Conservation (phyloP, 2,888 invertebrate species). For the Hemicrepidius hirtus region DNA sequence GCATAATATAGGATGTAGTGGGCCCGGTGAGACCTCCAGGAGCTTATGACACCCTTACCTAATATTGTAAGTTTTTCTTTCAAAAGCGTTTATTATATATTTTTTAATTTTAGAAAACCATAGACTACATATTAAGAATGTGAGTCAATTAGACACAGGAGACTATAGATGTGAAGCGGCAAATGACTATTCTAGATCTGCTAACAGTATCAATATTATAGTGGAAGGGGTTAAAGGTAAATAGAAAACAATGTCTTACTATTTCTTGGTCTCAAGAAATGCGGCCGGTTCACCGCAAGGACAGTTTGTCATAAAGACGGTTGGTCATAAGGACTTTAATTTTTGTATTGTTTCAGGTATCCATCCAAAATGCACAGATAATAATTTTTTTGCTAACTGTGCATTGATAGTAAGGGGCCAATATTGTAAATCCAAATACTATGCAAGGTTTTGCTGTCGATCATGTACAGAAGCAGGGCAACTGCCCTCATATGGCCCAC, state of each 20-base stretch:
- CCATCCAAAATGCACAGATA: slow-evolving; percentile 89
- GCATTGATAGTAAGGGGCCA: slow-evolving; percentile 88
- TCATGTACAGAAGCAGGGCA: slow-evolving; percentile 93
- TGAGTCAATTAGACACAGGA: slow-evolving; percentile 83
- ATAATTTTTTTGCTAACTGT: slow-evolving; percentile 92
- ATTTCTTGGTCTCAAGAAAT: too few species aligned
- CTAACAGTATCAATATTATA: slow-evolving; percentile 79
- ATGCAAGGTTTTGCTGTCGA: slow-evolving; percentile 94
- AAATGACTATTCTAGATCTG: slow-evolving; percentile 82
- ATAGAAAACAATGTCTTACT: slow-evolving; percentile 8
- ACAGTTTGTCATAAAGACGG: too few species aligned
- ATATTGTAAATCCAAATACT: slow-evolving; percentile 92
- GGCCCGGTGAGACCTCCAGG: too few species aligned
- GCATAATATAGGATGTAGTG: too few species aligned
- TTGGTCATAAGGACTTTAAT: too few species aligned
- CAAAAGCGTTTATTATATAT: too few species aligned
- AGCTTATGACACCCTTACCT: too few species aligned
- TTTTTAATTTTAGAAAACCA: slow-evolving; percentile 75
- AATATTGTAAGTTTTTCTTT: too few species aligned
- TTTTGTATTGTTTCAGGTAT: slow-evolving; percentile 79
- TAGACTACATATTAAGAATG: slow-evolving; percentile 81
- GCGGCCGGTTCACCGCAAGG: too few species aligned
- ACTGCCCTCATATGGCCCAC: slow-evolving; percentile 74
- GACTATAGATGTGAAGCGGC: slow-evolving; percentile 88
- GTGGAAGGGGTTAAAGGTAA: slow-evolving; percentile 91